Percentiles rank a stretch among this genome's conserved stretches.
Conservation (phyloP, 2,888 invertebrate species). For the Drosophila longiperda region DNA sequence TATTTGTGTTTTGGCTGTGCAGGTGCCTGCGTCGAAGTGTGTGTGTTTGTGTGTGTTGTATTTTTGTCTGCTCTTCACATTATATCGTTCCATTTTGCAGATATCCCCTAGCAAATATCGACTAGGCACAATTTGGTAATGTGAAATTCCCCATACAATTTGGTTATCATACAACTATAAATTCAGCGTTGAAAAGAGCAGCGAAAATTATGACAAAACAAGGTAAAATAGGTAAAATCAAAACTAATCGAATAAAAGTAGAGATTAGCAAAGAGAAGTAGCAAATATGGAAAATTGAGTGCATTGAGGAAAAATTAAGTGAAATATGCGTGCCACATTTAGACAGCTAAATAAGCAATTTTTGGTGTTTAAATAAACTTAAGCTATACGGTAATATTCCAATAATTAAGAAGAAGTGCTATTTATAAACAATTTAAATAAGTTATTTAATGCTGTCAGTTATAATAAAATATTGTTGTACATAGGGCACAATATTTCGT, state of each 20-base stretch:
- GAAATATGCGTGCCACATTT: background rate
- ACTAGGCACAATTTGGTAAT: conserved; percentile 2
- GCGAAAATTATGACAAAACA: background rate
- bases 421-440: background rate
- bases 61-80: conserved; percentile 19
- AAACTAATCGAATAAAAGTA: background rate
- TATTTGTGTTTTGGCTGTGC: background rate
- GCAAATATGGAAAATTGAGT: background rate
- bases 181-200: background rate
- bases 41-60: background rate
- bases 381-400: no score
- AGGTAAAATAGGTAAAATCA: background rate
- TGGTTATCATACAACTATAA: background rate
- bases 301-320: background rate
- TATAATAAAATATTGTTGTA: no score
- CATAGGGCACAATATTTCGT: fast-evolving
- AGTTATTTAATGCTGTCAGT: background rate
- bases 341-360: background rate
- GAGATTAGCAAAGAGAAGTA: background rate
- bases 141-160: background rate
- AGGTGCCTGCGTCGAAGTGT: background rate
- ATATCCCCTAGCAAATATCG: conserved; percentile 30
- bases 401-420: no score
- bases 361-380: no score
- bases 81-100: conserved; percentile 14